Evolutionary conservation across 2,888 invertebrate species (phyloP), one percentile per base, ranked within the genome.

Genomic region (Synergus gifuensis): DNA sequence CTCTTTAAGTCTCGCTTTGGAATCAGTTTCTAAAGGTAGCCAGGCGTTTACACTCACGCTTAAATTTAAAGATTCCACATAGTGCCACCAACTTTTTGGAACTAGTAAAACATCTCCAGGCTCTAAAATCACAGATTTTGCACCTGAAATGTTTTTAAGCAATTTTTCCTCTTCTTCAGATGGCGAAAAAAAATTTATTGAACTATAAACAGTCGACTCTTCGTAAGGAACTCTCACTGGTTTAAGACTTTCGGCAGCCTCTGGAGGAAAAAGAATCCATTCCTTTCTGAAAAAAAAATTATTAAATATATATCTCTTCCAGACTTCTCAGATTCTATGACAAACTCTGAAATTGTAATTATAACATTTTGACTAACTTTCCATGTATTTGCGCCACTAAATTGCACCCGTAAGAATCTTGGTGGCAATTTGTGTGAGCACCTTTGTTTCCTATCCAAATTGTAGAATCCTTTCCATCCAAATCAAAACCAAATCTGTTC

Each of bases 61-160:
- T 11, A 93, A 92, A 18, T 93, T 92, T 63, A 93, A 82, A 82
- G 94, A 94, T 92, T 98, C 97, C 0, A 98, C 99, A 93, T 96
- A 98, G 93, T 99, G 99, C 99, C 99, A 99, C 98, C 99, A 99
- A 82, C 97, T 96, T 82, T 95, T 94, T 0, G 99, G 99, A 9
- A 99, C 96, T 87, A 97, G 94, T 54, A 99, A 93, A 0, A 98
- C 96, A 92, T 99, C 97, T 0, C 98, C 98, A 12, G 98, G 96
- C 67, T 95, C 93, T 76, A 99, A 92, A 78, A 94, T 94, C 46
- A 98, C 94, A 83, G 95, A 92, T 82, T 93, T 93, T 0, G 93
- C 93, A 40, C 93, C 93, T 79, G 88, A 90, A 91, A 93, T 83
- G 16, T 92, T 89, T 60, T 80, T 90, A 81, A 87, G 85, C 58